These are phyloP conservation scores for Resseliella maxima DNA, from an alignment of 2,888 invertebrate species.

Conservation along the genomic window DNA sequence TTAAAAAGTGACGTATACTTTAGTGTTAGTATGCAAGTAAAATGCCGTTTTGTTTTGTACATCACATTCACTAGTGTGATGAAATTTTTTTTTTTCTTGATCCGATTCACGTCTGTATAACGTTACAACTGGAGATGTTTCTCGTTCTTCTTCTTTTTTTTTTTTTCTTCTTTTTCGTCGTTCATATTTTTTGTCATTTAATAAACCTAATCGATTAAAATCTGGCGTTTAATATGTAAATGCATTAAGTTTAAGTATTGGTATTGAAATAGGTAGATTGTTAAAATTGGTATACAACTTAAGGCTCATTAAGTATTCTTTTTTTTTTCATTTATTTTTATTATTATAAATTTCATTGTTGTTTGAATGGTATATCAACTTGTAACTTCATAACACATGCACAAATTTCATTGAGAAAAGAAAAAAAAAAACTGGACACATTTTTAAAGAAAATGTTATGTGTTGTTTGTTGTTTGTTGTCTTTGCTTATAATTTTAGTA, in stretches of 20 bases:
- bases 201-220: not conserved
- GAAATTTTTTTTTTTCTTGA: no score
- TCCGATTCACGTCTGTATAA: not conserved
- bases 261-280: not conserved
- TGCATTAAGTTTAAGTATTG: not conserved
- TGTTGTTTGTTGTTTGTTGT: no score
- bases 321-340: conserved; percentile 57
- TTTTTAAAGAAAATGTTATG: no score
- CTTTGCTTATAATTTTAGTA: not conserved
- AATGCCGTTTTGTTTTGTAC: not conserved
- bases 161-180: no score
- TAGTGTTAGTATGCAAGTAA: conserved; percentile 32
- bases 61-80: not conserved
- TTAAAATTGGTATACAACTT: conserved; percentile 66
- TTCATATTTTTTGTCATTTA: no score
- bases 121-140: no score
- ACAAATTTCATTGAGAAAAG: no score
- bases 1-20: conserved; percentile 25
- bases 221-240: not conserved
- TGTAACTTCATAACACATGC: not conserved
- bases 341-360: conserved; percentile 57
- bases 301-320: conserved; percentile 65
- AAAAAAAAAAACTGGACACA: no score
- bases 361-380: conserved; percentile 57
- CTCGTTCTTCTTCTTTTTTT: no score